Percentiles rank a stretch among this genome's conserved stretches.
These are phyloP conservation scores for Phodopus roborovskii DNA, from an alignment of 2,113 vertebrate species.

Conservation along the genomic window DNA sequence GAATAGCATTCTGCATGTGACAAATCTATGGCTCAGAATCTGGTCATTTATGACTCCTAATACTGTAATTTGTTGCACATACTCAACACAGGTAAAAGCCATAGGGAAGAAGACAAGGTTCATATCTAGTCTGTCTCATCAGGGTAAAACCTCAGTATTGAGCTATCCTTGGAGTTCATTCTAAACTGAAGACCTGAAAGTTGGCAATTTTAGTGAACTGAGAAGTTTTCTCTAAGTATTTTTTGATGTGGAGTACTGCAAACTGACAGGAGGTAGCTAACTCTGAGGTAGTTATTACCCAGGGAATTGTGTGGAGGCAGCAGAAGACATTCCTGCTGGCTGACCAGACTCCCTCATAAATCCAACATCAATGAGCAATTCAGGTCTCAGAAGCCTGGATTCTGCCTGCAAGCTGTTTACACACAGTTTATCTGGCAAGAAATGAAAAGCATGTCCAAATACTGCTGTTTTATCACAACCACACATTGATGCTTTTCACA, in stretches of 20 bases:
- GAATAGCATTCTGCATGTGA: background rate
- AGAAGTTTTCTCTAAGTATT: background rate
- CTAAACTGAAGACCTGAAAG: background rate
- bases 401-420: background rate
- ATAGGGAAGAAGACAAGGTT: background rate
- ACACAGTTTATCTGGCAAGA: background rate
- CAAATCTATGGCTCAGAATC: background rate
- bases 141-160: background rate
- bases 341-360: background rate
- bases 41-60: background rate
- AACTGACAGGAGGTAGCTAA: background rate
- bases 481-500: background rate
- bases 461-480: background rate
- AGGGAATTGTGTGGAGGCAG: background rate
- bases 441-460: slow-evolving; percentile 12
- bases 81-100: background rate
- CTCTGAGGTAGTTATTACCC: background rate
- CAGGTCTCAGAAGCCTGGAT: background rate
- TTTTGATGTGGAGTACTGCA: background rate
- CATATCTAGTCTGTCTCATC: background rate
- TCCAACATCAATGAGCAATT: background rate
- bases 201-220: background rate
- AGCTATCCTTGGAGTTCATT: background rate
- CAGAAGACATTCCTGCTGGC: background rate
- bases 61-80: background rate